Evolutionary conservation across 2,113 vertebrate species (phyloP), one percentile per base, ranked within the genome.

Genomic region (Phyllopteryx taeniolatus): DNA sequence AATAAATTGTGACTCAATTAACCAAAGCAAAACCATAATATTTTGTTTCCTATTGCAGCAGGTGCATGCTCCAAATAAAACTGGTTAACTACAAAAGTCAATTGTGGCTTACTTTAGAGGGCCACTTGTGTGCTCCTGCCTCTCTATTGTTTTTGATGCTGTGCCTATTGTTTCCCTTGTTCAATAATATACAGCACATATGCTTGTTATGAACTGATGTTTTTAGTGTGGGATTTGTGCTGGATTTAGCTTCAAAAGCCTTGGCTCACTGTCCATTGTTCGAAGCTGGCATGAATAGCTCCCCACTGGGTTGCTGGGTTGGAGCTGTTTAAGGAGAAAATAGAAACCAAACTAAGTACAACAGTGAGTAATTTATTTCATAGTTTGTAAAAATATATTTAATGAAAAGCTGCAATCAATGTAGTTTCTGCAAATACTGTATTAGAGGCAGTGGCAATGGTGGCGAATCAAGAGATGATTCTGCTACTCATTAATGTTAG

Each of bases 181-280:
- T 91, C 81, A 87, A 88, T 87, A 88, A 89, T 89, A 87, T 85
- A 90, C 86, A 69, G 71, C 82, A 88, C 88, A 88, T 87, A 90
- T 86, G 87, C 82, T 79, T 77, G 77, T 82, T 67, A 82, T 84
- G 83, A 83, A 89, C 83, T 78, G 80, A 84, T 86, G 83, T 86
- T 85, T 87, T 77, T 82, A 80, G 79, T 82, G 71, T 84, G 84
- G 85, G 86, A 86, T 90, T 91, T 91, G 84, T 82, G 75, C 75
- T 88, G 86, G 88, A 88, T 91, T 90, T 85, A 72, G 80, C 86
- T 85, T 91, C 87, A 84, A 87, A 89, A 89, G 85, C 88, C 85
- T 75, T 75, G 79, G 80, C 83, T 88, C 77, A 79, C 73, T 75
- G 71, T 82, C 76, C 75, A 78, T 88, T 90, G 86, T 88, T 87